Evolutionary conservation across 2,888 invertebrate species (phyloP), one percentile per base, ranked within the genome.

Genomic region (Sarcophaga subvicina): DNA sequence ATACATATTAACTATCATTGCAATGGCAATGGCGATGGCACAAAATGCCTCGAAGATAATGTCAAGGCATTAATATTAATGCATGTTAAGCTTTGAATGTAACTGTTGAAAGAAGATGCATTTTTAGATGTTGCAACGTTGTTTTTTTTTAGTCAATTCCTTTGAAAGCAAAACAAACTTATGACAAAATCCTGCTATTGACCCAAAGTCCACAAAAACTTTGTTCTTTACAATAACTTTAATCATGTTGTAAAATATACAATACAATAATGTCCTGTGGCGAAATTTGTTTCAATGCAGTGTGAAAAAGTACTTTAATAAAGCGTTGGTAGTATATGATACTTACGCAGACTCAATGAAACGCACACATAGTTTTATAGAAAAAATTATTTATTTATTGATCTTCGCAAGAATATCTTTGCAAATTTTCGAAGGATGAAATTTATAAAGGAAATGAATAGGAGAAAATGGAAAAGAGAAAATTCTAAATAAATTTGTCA

Each of bases 161-260:
- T 62, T 49, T 27, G 20, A 20, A 59, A n/a, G 54, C 62, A 54
- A 73, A 75, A 22, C 20, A 54, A 85, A 62, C 67, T 69, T 63
- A 63, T 67, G 72, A 85, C 72, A 85, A 85, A 37, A 77, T 81
- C 59, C 76, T 77, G 63, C 12, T 54, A 27, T 72, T 85, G 80
- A 85, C 80, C 85, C 62, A 73, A 80, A 77, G 73, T 70, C 79
- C 59, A 77, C 76, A 71, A 77, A 76, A 76, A 72, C 10, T 60
- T 17, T 37, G 47, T 77, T 71, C 17, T 49, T 14, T 71, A 47
- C 60, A 70, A 64, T 60, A 76, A 70, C 27, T 70, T 76, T 66
- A 76, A 84, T 76, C 75, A 84, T 80, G 69, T 54, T 47, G 47
- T 60, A 17, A 75, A 83, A 20, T 49, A 20, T 49, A 71, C 8